Conservation (phyloP, 1,140 invertebrate genomes). For the Papilio helenus region DNA sequence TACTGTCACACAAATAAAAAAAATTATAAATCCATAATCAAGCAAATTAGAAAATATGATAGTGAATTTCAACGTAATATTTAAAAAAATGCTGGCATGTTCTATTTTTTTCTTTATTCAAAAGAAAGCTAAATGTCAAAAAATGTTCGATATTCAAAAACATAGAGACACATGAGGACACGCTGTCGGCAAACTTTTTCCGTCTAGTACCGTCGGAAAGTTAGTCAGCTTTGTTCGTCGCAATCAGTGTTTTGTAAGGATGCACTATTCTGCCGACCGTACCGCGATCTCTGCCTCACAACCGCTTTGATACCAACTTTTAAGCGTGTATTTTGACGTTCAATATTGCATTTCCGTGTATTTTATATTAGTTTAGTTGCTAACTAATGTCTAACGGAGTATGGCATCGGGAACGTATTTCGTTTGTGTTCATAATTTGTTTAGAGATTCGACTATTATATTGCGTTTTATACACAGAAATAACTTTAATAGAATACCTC, state of each 20-base stretch:
- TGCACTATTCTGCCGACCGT: slow-evolving; percentile 74
- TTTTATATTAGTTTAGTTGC: slow-evolving; percentile 66
- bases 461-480: not conserved
- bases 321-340: slow-evolving; percentile 73
- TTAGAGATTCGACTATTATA: not conserved
- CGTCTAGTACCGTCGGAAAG: slow-evolving; percentile 55
- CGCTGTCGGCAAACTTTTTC: slow-evolving; percentile 73
- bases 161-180: slow-evolving; percentile 55
- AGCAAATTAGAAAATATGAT: no score
- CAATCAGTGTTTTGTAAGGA: slow-evolving; percentile 80
- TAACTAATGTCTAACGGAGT: slow-evolving; percentile 39
- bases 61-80: not conserved
- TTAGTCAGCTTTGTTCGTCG: slow-evolving; percentile 65
- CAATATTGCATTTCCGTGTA: slow-evolving; percentile 77
- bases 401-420: slow-evolving; percentile 39
- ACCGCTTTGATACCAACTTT: slow-evolving; percentile 80
- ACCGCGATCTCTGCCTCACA: slow-evolving; percentile 65
- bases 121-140: slow-evolving; percentile 48
- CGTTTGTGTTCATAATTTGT: slow-evolving; percentile 46
- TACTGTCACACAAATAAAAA: no score
- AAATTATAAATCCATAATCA: no score
- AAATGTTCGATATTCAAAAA: slow-evolving; percentile 63
- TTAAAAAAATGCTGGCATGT: slow-evolving; percentile 1
- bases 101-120: not conserved
- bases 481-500: no score